A percentile compares a stretch with the other conserved stretches of the same genome.
Conservation (phyloP, 2,888 invertebrate genomes). For the Agrotis exclamationis region DNA sequence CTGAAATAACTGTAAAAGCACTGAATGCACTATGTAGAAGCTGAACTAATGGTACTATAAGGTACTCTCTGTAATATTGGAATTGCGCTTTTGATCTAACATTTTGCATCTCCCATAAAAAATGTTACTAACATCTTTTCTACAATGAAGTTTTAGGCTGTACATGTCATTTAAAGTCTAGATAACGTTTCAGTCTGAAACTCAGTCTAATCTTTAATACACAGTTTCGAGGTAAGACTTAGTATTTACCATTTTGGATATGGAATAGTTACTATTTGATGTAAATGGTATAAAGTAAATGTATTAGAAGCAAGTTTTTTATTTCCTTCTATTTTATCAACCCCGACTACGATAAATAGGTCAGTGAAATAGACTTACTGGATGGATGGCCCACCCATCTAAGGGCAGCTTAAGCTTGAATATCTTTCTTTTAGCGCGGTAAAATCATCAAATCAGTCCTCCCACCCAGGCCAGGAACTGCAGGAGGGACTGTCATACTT, state of each 20-base stretch:
- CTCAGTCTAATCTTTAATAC: constrained; percentile 50
- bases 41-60: no score
- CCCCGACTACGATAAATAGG: no score
- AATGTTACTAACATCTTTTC: constrained; percentile 31
- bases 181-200: constrained; percentile 48
- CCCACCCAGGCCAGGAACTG: no score
- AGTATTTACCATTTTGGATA: constrained; percentile 81
- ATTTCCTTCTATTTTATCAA: constrained; percentile 21
- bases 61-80: not conserved
- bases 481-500: no score
- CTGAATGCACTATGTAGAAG: no score
- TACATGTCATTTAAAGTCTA: constrained; percentile 48
- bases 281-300: constrained; percentile 86
- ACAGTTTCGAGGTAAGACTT: constrained; percentile 62
- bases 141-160: constrained; percentile 47
- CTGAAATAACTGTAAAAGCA: no score
- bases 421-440: no score
- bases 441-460: no score
- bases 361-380: no score
- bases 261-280: constrained; percentile 83
- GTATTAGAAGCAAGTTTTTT: constrained; percentile 76
- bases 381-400: no score
- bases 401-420: no score
- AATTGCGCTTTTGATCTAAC: not conserved
- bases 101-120: constrained; percentile 13